Percentiles rank a stretch among this genome's conserved stretches.
These are phyloP conservation scores for Nasonia giraulti DNA, from an alignment of 1,140 invertebrate genomes.

Conservation along the genomic window DNA sequence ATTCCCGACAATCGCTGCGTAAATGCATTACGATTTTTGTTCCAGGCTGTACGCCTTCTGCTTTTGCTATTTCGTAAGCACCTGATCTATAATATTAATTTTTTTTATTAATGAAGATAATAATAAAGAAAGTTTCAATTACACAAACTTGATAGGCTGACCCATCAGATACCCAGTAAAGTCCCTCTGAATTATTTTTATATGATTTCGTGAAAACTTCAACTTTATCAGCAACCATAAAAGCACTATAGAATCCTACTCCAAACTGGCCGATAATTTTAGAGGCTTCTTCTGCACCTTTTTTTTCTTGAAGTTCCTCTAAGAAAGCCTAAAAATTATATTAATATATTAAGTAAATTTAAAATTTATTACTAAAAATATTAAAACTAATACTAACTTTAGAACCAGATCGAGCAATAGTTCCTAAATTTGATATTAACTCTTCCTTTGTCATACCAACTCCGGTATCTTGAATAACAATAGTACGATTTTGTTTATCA, in stretches of 20 bases:
- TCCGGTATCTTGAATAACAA: conserved; percentile 94
- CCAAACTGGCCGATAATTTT: conserved; percentile 98
- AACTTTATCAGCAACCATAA: conserved; percentile 97
- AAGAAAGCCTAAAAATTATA: conserved; percentile 81
- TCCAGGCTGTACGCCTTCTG: conserved; percentile 87
- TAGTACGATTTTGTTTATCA: conserved; percentile 88
- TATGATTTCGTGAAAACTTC: conserved; percentile 89
- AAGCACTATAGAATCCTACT: conserved; percentile 97
- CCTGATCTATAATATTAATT: conserved; percentile 79
- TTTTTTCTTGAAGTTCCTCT: conserved; percentile 86
- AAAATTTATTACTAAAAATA: neutral
- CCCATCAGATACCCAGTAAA: conserved; percentile 94
- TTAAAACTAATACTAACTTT: conserved; percentile 78
- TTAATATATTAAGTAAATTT: conserved; percentile 41
- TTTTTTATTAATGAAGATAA: conserved; percentile 16
- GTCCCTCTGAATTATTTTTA: conserved; percentile 79
- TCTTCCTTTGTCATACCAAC: conserved; percentile 97
- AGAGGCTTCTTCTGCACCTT: conserved; percentile 77
- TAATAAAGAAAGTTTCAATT: neutral
- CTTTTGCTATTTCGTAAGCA: conserved; percentile 90
- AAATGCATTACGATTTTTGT: conserved; percentile 96
- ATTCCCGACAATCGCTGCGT: conserved; percentile 90
- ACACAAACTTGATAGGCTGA: conserved; percentile 67
- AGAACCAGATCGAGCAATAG: conserved; percentile 96
- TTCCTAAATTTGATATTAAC: conserved; percentile 92